Conservation (phyloP, 2,113 vertebrate genomes). For the Pseudorhombus dupliciocellatus region DNA sequence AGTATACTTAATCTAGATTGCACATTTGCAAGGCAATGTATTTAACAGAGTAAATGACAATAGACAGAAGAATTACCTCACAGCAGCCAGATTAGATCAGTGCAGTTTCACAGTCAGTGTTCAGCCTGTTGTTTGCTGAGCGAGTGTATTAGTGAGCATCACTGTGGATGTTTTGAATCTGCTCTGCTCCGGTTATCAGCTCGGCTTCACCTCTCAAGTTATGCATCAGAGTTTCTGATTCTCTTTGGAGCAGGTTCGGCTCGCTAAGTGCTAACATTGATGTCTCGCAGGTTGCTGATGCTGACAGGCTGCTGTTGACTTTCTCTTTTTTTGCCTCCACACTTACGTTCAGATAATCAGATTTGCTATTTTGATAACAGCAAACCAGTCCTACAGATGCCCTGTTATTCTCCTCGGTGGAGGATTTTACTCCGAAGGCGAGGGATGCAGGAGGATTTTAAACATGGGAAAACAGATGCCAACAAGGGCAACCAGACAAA, state of each 20-base stretch:
- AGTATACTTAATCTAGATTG: slow-evolving; percentile 16
- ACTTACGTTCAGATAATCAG: slow-evolving; percentile 3
- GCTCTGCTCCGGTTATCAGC: slow-evolving; percentile 10
- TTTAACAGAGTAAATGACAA: slow-evolving; percentile 24
- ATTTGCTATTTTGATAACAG: slow-evolving; percentile 37
- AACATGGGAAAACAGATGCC: slow-evolving; percentile 6
- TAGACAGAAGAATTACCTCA: slow-evolving; percentile 26
- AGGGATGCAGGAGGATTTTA: slow-evolving; percentile 12
- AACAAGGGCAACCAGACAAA: slow-evolving; percentile 30
- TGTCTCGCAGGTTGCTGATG: slow-evolving; percentile 25
- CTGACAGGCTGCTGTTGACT: slow-evolving; percentile 16
- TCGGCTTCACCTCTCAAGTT: slow-evolving; percentile 12
- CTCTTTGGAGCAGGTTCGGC: slow-evolving; percentile 17
- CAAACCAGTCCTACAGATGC: slow-evolving; percentile 31
- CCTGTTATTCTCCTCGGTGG: slow-evolving; percentile 18
- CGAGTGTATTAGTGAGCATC: neutral
- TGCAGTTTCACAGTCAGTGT: slow-evolving; percentile 14
- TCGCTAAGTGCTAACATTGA: slow-evolving; percentile 19
- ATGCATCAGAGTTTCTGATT: slow-evolving; percentile 32
- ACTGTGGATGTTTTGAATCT: neutral
- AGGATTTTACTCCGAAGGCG: slow-evolving; percentile 32
- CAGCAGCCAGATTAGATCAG: slow-evolving; percentile 10
- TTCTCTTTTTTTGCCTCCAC: slow-evolving; percentile 20
- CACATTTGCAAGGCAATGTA: slow-evolving; percentile 26
- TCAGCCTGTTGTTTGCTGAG: slow-evolving; percentile 2